Conservation (phyloP, 1,140 invertebrate genomes). For the Drosophila guanche region DNA sequence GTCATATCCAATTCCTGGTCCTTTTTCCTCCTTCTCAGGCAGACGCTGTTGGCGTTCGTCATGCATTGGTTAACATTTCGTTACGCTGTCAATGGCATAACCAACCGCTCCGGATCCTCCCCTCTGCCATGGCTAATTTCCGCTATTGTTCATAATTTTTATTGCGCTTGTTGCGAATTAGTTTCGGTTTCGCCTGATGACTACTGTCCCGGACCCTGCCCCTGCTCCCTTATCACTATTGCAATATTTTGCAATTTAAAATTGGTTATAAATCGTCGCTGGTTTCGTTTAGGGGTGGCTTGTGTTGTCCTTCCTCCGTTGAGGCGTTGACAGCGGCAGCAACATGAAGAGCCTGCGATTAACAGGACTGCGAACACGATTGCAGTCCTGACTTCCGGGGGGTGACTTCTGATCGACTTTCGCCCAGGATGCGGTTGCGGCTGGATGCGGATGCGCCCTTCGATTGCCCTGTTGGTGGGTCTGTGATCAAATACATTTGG, state of each 20-base stretch:
- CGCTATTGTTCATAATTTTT: slow-evolving; percentile 83
- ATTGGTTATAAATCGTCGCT: slow-evolving; percentile 68
- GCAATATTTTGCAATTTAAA: slow-evolving; percentile 82
- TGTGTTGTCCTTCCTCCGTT: slow-evolving; percentile 7
- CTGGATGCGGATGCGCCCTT: slow-evolving; percentile 11
- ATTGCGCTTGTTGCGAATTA: slow-evolving; percentile 83
- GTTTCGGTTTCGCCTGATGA: slow-evolving; percentile 73
- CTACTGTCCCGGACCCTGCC: neutral
- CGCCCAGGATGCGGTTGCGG: slow-evolving; percentile 11
- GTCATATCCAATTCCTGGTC: slow-evolving; percentile 20
- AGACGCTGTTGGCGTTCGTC: slow-evolving; percentile 59
- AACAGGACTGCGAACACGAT: slow-evolving; percentile 65
- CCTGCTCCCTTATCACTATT: slow-evolving; percentile 47
- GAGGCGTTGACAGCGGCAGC: slow-evolving; percentile 69
- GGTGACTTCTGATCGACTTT: slow-evolving; percentile 24
- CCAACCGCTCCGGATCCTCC: slow-evolving; percentile 19
- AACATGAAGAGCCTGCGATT: slow-evolving; percentile 58
- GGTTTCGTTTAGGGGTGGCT: slow-evolving; percentile 64
- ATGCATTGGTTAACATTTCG: slow-evolving; percentile 78
- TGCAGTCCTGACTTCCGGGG: slow-evolving; percentile 28
- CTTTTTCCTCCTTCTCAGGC: neutral
- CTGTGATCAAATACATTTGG: slow-evolving; percentile 29
- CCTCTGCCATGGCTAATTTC: slow-evolving; percentile 72
- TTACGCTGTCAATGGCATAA: slow-evolving; percentile 75
- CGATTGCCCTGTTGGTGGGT: slow-evolving; percentile 16